Percentiles rank a stretch among this genome's conserved stretches.
phyloP scores from a whole-genome alignment of 2,888 invertebrate species.

The Byasa hedistus region DNA sequence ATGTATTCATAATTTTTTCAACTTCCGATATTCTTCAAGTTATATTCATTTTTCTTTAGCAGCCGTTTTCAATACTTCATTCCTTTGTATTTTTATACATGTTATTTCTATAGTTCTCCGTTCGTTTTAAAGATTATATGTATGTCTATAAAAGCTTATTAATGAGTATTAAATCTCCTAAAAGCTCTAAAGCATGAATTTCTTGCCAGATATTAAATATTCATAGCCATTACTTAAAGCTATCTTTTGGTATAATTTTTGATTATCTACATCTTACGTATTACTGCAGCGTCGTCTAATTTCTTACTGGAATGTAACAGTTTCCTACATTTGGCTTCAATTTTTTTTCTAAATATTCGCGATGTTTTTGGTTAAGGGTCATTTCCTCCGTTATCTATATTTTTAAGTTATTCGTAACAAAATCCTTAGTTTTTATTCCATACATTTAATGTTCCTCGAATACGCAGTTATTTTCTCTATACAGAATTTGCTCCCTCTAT shows the following conservation, averaged over 20 bases:
- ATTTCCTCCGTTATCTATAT: background rate
- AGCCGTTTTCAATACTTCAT: too few relatives aligned
- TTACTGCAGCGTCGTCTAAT: background rate
- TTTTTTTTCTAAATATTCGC: background rate
- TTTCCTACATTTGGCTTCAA: background rate
- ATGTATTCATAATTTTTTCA: too few relatives aligned
- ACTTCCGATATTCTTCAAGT: too few relatives aligned
- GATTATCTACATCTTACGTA: background rate
- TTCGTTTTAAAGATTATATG: background rate
- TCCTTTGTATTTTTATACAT: too few relatives aligned
- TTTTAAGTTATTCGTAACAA: background rate
- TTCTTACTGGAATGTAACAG: background rate
- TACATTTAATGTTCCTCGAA: background rate
- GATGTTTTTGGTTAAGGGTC: background rate
- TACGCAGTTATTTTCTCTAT: background rate
- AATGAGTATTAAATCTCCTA: background rate
- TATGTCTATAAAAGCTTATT: background rate
- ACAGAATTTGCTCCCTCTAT: background rate
- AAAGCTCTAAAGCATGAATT: background rate
- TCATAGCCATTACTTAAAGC: constrained; percentile 1
- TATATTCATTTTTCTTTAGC: too few relatives aligned
- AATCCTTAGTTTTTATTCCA: constrained; percentile 1
- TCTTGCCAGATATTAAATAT: background rate
- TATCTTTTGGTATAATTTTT: background rate
- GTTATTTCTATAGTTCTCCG: background rate